Conservation (phyloP, 2,888 invertebrate genomes). For the Cerastoderma edule region DNA sequence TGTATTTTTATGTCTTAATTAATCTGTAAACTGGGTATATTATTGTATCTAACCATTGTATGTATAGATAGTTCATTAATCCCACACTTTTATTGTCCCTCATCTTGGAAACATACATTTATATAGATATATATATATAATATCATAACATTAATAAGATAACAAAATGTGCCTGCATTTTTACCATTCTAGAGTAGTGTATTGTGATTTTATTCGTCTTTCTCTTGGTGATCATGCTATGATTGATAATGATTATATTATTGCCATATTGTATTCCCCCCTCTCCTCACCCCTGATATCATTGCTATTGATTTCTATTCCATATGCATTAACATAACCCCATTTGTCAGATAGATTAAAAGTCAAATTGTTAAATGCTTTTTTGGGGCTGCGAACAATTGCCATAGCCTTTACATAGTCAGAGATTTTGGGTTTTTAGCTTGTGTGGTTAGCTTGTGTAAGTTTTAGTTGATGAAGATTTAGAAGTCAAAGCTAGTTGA, state of each 20-base stretch:
- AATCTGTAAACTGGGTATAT: constrained; percentile 13
- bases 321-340: too few species aligned
- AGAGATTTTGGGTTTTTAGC: too few species aligned
- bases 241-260: not conserved
- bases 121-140: not conserved
- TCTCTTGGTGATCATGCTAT: constrained; percentile 7
- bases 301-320: too few species aligned
- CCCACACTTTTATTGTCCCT: not conserved
- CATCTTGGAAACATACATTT: not conserved
- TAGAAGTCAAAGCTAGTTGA: too few species aligned
- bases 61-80: constrained; percentile 1
- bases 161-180: constrained; percentile 25
- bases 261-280: constrained; percentile 22
- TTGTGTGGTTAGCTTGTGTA: too few species aligned
- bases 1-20: constrained; percentile 13
- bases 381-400: too few species aligned
- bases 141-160: constrained; percentile 7
- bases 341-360: too few species aligned
- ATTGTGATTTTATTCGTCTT: constrained; percentile 3
- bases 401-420: too few species aligned
- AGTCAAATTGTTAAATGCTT: too few species aligned
- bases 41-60: constrained; percentile 18
- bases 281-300: too few species aligned
- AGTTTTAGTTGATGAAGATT: too few species aligned
- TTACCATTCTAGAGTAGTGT: constrained; percentile 10